Base-by-base conservation (phyloP, 2,888 invertebrate genomes). In the Hoplodrina blanda region DNA sequence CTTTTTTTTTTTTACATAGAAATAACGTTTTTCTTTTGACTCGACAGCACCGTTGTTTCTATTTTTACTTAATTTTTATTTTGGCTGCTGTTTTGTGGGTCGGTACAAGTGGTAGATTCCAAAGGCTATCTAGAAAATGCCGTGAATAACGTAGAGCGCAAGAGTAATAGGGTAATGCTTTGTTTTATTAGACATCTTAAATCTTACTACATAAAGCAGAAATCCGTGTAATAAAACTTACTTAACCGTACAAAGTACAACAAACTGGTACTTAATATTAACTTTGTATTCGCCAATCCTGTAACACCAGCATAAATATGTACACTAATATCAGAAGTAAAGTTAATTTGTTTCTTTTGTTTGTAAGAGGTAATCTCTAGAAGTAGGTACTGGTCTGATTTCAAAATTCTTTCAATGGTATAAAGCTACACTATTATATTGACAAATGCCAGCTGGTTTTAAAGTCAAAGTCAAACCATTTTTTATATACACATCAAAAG, bases 161-260 rank as follows among this genome's bases (percentile, higher is more conserved):
- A 20, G 30, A 50, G 49, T 59, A 49, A 44, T 37, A 55, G 13
- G 25, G 19, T 20, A 20, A 57, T 52, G 46, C 17, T 52, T 66
- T 52, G n/a, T 41, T 71, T 55, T 61, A 72, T 56, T 33, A 57
- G 6, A 44, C 19, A n/a, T 61, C 15, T 52, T 67, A 17, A 37
- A 37, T 66, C 44, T 56, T 33, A 41, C 49, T 65, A 20, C 19
- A 63, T 59, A 49, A 13, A 59, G 37, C 33, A 49, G 30, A 41
- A 60, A 49, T 67, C n/a, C 13, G 6, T 33, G 49, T 50, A 57
- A 54, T 73, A 49, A 73, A 62, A 62, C 41, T 57, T 33, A 73
- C 68, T 49, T 57, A 49, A 30, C 44, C n/a, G 30, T 19, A 56
- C 46, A 49, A 62, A 49, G 33, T 44, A 30, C 10, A 30, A 37